phyloP scores from a whole-genome alignment of 2,113 vertebrate genomes.

The Ramphastos sulfuratus region DNA sequence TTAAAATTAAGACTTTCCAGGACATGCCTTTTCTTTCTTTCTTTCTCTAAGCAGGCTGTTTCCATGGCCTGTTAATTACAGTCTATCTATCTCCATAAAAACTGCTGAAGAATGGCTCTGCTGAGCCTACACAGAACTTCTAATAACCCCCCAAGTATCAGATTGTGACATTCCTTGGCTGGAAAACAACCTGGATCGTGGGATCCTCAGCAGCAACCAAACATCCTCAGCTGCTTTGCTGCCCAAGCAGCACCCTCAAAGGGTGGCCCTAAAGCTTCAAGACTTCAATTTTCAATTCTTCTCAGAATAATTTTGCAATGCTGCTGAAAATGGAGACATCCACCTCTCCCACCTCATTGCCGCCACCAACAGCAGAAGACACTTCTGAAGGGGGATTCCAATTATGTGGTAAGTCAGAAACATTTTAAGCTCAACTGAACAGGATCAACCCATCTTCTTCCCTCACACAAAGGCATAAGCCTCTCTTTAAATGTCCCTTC shows the following conservation, averaged over 20 bases:
- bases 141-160: not conserved
- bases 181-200: not conserved
- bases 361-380: not conserved
- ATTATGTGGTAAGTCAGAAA: not conserved
- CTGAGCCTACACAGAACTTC: not conserved
- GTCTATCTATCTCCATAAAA: constrained; percentile 23
- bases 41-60: not conserved
- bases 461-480: not conserved
- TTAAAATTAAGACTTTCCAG: not conserved
- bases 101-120: not conserved
- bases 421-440: not conserved
- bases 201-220: not conserved
- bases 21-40: not conserved
- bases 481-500: not conserved
- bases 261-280: not conserved
- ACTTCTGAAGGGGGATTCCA: not conserved
- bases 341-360: not conserved
- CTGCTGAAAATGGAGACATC: not conserved
- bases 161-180: not conserved
- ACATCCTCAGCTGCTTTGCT: not conserved
- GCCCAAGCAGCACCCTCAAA: not conserved
- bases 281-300: not conserved
- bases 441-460: not conserved
- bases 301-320: not conserved
- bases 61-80: not conserved